A percentile compares a stretch with the other conserved stretches of the same genome.
Evolutionary conservation across 2,113 vertebrate species (phyloP).

Genomic region (Ochotona curzoniae): DNA sequence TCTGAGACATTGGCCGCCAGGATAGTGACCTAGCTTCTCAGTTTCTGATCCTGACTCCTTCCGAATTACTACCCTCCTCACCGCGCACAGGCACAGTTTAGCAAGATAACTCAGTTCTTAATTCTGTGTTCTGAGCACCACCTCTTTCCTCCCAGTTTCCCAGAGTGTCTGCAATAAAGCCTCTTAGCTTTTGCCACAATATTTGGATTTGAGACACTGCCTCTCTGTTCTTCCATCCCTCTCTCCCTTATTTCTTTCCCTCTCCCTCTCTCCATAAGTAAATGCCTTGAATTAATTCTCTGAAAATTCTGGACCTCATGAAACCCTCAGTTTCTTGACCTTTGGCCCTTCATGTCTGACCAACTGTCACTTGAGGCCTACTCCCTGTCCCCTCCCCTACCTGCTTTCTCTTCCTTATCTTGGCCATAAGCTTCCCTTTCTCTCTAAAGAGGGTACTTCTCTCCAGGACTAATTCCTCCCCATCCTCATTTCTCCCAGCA

Average conservation of each 20-base stretch:
- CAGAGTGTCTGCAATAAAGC: conserved; percentile 18
- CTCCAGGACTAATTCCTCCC: neutral
- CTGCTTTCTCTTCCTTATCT: conserved; percentile 39
- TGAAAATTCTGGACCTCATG: neutral
- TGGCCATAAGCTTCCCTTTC: conserved; percentile 14
- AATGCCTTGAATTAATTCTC: conserved; percentile 21
- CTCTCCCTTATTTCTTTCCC: neutral
- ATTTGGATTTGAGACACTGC: conserved; percentile 34
- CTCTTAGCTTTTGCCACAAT: conserved; percentile 34
- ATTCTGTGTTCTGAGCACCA: conserved; percentile 36
- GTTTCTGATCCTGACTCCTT: neutral
- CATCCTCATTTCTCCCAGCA: neutral
- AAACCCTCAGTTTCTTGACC: neutral
- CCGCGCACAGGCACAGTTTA: neutral
- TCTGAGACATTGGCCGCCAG: neutral
- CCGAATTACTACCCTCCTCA: neutral
- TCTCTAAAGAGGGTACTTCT: conserved; percentile 12
- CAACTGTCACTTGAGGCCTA: conserved; percentile 5
- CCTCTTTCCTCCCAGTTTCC: conserved; percentile 35
- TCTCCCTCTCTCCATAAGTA: neutral
- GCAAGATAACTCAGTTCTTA: neutral
- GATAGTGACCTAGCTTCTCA: neutral
- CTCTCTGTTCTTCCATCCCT: neutral
- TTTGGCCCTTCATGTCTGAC: conserved; percentile 19
- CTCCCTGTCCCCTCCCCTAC: neutral